Evolutionary conservation across 2,797 vertebrate species (phyloP), one percentile per base, ranked within the genome.

Genomic region (Hirundo rustica): DNA sequence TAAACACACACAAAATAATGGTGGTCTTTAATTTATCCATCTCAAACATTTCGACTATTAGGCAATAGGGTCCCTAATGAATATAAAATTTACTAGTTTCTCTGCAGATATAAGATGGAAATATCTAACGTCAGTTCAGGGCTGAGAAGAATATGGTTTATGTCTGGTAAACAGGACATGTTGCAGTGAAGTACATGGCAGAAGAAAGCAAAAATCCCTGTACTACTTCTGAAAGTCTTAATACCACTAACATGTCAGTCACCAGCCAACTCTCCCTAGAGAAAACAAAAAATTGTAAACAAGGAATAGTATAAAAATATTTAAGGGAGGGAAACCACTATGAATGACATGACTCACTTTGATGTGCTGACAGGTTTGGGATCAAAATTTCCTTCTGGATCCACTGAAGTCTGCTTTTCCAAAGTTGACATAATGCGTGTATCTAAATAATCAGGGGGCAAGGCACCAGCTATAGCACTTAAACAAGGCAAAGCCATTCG

Each of bases 401-500:
- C 99, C 77, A 99, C 97, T 30, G 99, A 99, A 88, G 98, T 96
- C 65, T 98, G 98, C 72, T 99, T 99, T 96, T 99, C 99, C 96
- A 99, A 88, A 3, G 98, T 97, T 53, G 98, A 98, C 79, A 96
- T 98, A 88, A 98, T 98, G 74, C 98, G 98, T 34, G 98, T 98
- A 84, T 99, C 99, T 88, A 99, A 98, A 81, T 99, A 99, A 97
- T 99, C 99, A 4, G 99, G 99, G 6, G 99, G 99, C 91, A 99
- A 96, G 73, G 99, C 99, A 95, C 99, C 99, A 22, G 99, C 98
- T 84, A 99, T 99, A 92, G 99, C 99, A 96, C 99, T 99, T 96
- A 99, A 98, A 97, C 99, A 99, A 66, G 99, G 99, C 97, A 99
- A 98, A 85, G 99, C 99, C 99, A 99, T 99, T 98, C 99, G 98